Base-by-base conservation (phyloP, 1,140 invertebrate genomes). In the Steinernema khuongi region DNA sequence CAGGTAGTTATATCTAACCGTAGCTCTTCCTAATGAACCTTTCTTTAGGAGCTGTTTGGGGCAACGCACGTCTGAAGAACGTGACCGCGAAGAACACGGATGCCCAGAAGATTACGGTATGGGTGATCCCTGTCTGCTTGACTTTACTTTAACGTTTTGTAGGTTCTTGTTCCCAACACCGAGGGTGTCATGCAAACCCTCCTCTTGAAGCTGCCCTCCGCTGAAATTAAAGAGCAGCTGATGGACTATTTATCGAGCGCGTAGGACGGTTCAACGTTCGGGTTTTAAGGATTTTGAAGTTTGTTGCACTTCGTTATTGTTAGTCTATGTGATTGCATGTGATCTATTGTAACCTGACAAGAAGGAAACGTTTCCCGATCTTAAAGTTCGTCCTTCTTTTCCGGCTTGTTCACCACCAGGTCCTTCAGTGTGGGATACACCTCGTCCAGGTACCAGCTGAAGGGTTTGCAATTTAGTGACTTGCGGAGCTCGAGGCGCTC, bases 391-490 rank as follows among this genome's bases (percentile, higher is more conserved):
- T 78, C 77, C 19, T 74, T 69, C 41, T 69, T 69, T 31, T 69
- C 66, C 28, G 75, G 75, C 26, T 69, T 60, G 50, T 60, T 60
- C 7, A 60, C 50, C 7, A 60, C 50, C 4, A 60, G 26, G 4
- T 60, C 50, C 19, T 22, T 77, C 11, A 79, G 43, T 87, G 97
- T 92, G 18, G 94, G 94, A 88, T 96, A 97, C 29, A 98, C 90
- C 83, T 93, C 94, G 26, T 94, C 90, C 69, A 98, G 88, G 86
- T 96, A 99, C 95, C 95, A 97, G 67, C 91, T 89, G 82, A 99
- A 98, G 67, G 92, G 90, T 85, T 96, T 94, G 84, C 96, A 99
- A 4, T 92, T 86, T 0, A 97, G 87, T 77, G 88, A 88, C 78
- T 93, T 86, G 36, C 92, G 87, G 11, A 97, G 85, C 33, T 89